Evolutionary conservation across 2,113 vertebrate genomes (phyloP).

Genomic region (Bettongia penicillata): DNA sequence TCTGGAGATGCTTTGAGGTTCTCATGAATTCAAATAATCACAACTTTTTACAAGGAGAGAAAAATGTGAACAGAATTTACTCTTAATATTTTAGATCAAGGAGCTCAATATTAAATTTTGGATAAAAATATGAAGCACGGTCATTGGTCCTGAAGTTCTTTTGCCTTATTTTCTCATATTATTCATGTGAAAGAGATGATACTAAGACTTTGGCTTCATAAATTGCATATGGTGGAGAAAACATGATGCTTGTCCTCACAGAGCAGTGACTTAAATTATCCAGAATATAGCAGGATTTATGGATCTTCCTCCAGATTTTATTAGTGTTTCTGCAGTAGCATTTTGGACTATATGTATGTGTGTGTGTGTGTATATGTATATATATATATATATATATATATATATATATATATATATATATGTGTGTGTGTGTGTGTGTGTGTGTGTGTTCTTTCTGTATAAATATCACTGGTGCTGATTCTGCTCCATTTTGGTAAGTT

Average conservation of each 20-base stretch:
- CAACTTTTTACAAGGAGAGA: not conserved
- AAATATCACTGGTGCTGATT: too few species aligned
- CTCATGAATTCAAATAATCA: constrained; percentile 25
- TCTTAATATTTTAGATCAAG: constrained; percentile 1
- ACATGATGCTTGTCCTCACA: constrained; percentile 8
- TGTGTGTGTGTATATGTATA: too few species aligned
- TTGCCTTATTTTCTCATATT: not conserved
- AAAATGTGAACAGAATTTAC: constrained; percentile 8
- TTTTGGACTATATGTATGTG: constrained; percentile 21
- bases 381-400: too few species aligned
- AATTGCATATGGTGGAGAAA: not conserved
- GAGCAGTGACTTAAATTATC: not conserved
- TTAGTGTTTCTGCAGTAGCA: not conserved
- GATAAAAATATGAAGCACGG: not conserved
- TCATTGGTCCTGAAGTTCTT: not conserved
- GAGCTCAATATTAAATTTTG: constrained; percentile 34
- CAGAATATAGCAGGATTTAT: constrained; percentile 31
- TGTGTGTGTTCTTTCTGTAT: too few species aligned
- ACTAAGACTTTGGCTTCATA: not conserved
- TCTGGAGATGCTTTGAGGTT: constrained; percentile 27
- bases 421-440: too few species aligned
- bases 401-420: too few species aligned
- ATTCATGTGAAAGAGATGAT: not conserved
- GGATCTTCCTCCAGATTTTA: constrained; percentile 18
- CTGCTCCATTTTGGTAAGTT: too few species aligned